These are phyloP conservation scores for Drosophila neutralis DNA, from an alignment of 2,888 invertebrate species.

Conservation along the genomic window DNA sequence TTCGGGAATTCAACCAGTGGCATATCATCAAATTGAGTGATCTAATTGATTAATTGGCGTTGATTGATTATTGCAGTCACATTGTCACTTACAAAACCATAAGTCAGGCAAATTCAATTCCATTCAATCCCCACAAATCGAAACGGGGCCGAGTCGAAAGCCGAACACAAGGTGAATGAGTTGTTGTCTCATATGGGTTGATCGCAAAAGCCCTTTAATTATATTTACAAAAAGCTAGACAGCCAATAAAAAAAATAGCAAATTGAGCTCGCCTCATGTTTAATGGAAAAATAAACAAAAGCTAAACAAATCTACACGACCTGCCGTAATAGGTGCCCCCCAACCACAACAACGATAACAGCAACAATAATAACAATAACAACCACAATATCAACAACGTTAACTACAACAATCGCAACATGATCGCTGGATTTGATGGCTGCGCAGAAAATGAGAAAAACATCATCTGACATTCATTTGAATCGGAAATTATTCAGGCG, in stretches of 20 bases:
- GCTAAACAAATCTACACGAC: conserved; percentile 31
- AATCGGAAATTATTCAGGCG: background rate
- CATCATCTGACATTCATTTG: background rate
- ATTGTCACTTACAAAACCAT: conserved; percentile 26
- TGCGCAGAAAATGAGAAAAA: background rate
- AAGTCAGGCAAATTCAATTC: conserved; percentile 24
- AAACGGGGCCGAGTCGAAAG: conserved; percentile 20
- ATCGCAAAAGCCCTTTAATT: conserved; percentile 18
- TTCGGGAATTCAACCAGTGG: background rate
- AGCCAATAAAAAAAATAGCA: background rate
- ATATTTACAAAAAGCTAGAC: conserved; percentile 5
- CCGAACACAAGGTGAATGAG: conserved; percentile 17
- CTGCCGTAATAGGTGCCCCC: conserved; percentile 42
- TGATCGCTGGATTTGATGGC: background rate
- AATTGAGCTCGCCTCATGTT: background rate
- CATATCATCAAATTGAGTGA: background rate
- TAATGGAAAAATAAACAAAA: conserved; percentile 17
- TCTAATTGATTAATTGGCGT: conserved; percentile 6
- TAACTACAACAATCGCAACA: background rate
- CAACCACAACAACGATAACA: background rate
- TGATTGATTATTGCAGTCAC: conserved; percentile 20
- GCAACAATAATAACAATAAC: background rate
- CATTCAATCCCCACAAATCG: conserved; percentile 13
- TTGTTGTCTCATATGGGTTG: conserved; percentile 16
- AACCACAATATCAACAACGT: background rate